These are phyloP conservation scores for Camponotus fellah DNA, from an alignment of 2,888 invertebrate genomes.

Conservation along the genomic window DNA sequence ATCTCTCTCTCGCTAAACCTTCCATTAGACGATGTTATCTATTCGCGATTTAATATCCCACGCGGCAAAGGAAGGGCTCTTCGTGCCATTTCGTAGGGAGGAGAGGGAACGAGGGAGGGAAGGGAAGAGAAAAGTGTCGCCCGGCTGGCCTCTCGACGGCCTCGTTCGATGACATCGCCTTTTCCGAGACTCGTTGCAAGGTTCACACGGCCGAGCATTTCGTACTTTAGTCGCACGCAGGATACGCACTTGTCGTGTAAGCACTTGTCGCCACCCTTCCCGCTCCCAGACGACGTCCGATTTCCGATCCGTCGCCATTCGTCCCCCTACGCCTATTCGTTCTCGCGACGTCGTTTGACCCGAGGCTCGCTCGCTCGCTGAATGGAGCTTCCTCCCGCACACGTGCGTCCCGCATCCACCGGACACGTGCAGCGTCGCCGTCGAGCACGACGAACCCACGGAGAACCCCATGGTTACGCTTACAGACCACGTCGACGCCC, in stretches of 20 bases:
- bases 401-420: constrained; percentile 74
- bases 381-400: constrained; percentile 67
- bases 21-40: constrained; percentile 67
- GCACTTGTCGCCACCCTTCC: constrained; percentile 71
- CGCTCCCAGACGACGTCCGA: constrained; percentile 48
- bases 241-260: constrained; percentile 73
- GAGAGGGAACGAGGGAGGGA: constrained; percentile 36
- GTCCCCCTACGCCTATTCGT: constrained; percentile 5
- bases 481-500: constrained; percentile 50
- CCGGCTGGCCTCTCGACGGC: constrained; percentile 60
- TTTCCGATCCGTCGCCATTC: constrained; percentile 31
- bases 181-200: constrained; percentile 70
- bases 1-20: constrained; percentile 54
- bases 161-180: constrained; percentile 68
- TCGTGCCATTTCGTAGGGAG: constrained; percentile 49
- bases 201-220: constrained; percentile 71
- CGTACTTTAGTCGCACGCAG: constrained; percentile 53
- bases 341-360: constrained; percentile 20
- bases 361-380: constrained; percentile 19
- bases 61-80: constrained; percentile 52
- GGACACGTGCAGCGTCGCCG: constrained; percentile 71
- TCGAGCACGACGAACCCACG: constrained; percentile 48
- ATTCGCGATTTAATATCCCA: constrained; percentile 72
- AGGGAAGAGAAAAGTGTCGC: constrained; percentile 51
- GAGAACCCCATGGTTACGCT: constrained; percentile 60